These are phyloP conservation scores for Xenopus tropicalis DNA, from an alignment of 2,113 vertebrate species.

Conservation along the genomic window UCB_Xtro_10.0 CM004448.2:123571001-123571500, in stretches of 20 bases:
- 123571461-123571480: constrained; percentile 17
- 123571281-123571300: constrained; percentile 7
- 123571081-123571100: too few relatives aligned
- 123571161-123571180: too few relatives aligned
- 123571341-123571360: background rate
- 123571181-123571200: too few relatives aligned
- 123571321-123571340: constrained; percentile 15
- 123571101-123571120: too few relatives aligned
- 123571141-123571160: too few relatives aligned
- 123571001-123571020: too few relatives aligned
- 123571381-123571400: constrained; percentile 17
- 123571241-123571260: background rate
- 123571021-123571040: too few relatives aligned
- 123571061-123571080: too few relatives aligned
- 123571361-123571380: constrained; percentile 2
- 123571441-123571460: background rate
- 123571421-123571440: background rate
- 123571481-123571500: background rate
- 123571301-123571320: constrained; percentile 6
- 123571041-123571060: too few relatives aligned
- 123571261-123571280: constrained; percentile 5
- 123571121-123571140: too few relatives aligned
- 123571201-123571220: too few relatives aligned
- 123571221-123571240: too few relatives aligned
- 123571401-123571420: background rate